Base-by-base conservation (phyloP, 1,140 invertebrate species). In the Drosophila malerkotliana region DNA sequence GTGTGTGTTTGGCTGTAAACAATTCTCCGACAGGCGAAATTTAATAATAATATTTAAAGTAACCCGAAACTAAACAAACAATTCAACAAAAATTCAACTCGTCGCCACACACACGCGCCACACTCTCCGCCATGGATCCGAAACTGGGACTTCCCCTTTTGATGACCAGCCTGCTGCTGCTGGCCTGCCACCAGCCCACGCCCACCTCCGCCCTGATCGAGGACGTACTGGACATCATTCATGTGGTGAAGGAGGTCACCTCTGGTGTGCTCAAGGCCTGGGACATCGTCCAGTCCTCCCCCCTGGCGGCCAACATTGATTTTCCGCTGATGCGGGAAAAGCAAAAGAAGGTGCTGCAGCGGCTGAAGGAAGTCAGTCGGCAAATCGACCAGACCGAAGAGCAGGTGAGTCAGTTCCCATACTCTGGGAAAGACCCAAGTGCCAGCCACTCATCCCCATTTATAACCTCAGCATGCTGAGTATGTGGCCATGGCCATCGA, bases 181-280 rank as follows among this genome's bases (percentile, higher is more conserved):
- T 90, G 3, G n/a, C 9, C 15, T 14, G 41, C 41, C 57, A 60
- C 1, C 47, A 45, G 18, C 72, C 85, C 12, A 66, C 64, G 39
- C 87, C 76, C 21, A 67, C 88, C 6, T 90, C 53, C 61, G 92
- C 92, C 6, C 55, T 94, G 18, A 91, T 95, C 5, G 92, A 93
- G 53, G 94, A 95, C 49, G 92, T 94, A 0, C 71, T 94, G 7
- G 95, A 95, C 64, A 92, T 96, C 0, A 72, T 96, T 1, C 92
- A 93, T 68, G 92, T 95, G 5, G 93, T 93, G 8, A 94, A 94
- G 51, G 94, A 94, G 54, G 92, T 95, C 1, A 90, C 93, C 3
- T 92, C 93, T 4, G 93, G 94, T 1, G 85, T 94, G 8, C 78
- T 95, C 0, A 94, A 94, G 58, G 93, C 94, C 2, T 95, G 94